Evolutionary conservation across 2,888 invertebrate genomes (phyloP), one percentile per base, ranked within the genome.

Genomic region (Hesperia comma): DNA sequence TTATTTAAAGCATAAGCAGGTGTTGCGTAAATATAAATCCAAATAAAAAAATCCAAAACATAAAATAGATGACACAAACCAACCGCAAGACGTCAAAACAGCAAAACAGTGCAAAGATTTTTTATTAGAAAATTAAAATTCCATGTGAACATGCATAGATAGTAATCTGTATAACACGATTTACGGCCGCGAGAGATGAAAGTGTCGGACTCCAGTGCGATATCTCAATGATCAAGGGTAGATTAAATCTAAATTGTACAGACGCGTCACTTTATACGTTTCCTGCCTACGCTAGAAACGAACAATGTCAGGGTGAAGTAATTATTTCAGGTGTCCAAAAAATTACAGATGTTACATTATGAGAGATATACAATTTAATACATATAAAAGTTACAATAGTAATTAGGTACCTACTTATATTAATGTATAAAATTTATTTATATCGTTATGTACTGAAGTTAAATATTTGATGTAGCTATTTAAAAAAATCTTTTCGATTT

Each of bases 171-270:
- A 53, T 68, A 68, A 68, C 62, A 7, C 19, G 76, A 84, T 84
- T 84, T 84, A 84, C 68, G 79, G 71, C 56, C 46, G 67, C 61
- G 15, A 40, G 64, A 63, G 70, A 60, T 72, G 76, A 75, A 74
- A 74, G 74, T 77, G 74, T 71, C 71, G 63, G 58, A 57, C 21
- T 26, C 49, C 63, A 62, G 68, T 73, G 70, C 77, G 74, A 76
- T 74, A 75, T 75, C 72, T 78, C 75, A 73, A 74, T 75, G 72
- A 75, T 76, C 74, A 76, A 75, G 72, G 2, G 26, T 74, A 74
- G 73, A 74, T 46, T 70, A 72, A 14, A 10, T 7, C 17, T 15
- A 15, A 61, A 41, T 40, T 62, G 46, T 54, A 60, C 68, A 56
- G 66, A 54, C 53, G 26, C 10, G 57, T 0, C 63, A 56, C 6